Percentiles rank a stretch among this genome's conserved stretches.
Evolutionary conservation across 2,113 vertebrate genomes (phyloP).

Genomic region (Prunella fulvescens): DNA sequence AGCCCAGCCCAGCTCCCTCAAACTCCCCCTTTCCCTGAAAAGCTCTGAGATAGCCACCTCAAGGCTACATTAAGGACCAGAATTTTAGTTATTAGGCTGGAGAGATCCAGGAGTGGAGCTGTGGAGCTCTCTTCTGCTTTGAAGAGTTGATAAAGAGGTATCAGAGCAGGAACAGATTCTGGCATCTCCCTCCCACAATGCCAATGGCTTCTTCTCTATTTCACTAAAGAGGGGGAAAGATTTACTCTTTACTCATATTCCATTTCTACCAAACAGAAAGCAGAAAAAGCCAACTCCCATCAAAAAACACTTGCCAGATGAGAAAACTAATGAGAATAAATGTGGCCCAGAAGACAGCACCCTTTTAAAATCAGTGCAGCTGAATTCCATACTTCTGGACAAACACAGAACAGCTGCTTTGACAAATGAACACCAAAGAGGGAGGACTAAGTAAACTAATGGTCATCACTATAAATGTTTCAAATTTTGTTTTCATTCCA

Average conservation of each 20-base stretch:
- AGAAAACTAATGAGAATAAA: background rate
- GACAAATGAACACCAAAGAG: background rate
- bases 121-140: background rate
- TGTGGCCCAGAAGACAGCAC: background rate
- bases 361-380: background rate
- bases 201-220: background rate
- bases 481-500: background rate
- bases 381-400: background rate
- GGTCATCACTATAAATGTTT: background rate
- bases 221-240: background rate
- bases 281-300: background rate
- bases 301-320: background rate
- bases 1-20: background rate
- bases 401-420: background rate
- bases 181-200: background rate
- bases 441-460: conserved; percentile 2
- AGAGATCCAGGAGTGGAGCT: background rate
- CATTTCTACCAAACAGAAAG: background rate
- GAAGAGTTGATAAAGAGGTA: background rate
- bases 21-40: background rate
- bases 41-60: background rate
- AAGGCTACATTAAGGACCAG: background rate
- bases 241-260: background rate
- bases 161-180: background rate
- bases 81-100: background rate